phyloP scores from a whole-genome alignment of 2,888 invertebrate species.

The Monopis laevigella region DNA sequence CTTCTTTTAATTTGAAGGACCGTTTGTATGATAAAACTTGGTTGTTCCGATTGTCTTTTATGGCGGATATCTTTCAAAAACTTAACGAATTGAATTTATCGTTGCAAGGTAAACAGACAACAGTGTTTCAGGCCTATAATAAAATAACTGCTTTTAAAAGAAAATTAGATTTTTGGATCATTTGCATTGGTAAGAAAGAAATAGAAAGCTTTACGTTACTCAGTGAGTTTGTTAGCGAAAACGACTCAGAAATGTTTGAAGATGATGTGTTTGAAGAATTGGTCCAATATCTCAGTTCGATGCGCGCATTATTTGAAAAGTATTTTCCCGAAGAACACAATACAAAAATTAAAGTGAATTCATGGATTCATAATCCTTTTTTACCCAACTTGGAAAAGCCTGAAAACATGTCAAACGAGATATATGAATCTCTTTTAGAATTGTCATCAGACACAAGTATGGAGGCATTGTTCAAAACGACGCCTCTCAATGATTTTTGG shows the following conservation, averaged over 20 bases:
- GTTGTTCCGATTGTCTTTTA: conserved; percentile 21
- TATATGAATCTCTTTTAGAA: conserved; percentile 19
- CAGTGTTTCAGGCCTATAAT: conserved; percentile 23
- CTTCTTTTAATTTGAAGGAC: conserved; percentile 22
- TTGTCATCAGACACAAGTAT: conserved; percentile 26
- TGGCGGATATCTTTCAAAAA: conserved; percentile 22
- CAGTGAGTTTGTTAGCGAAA: conserved; percentile 25
- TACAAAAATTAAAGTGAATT: conserved; percentile 25
- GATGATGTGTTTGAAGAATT: conserved; percentile 24
- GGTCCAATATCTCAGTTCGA: conserved; percentile 17
- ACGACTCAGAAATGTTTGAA: conserved; percentile 21
- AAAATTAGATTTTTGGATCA: conserved; percentile 25
- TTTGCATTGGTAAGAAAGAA: conserved; percentile 22
- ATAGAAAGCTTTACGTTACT: conserved; percentile 25
- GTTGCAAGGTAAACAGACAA: conserved; percentile 25
- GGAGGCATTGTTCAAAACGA: conserved; percentile 26
- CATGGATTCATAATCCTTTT: conserved; percentile 25
- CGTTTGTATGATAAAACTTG: conserved; percentile 20
- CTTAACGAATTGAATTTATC: conserved; percentile 23
- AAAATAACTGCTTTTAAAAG: conserved; percentile 24
- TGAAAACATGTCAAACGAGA: conserved; percentile 24
- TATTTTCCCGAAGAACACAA: conserved; percentile 25
- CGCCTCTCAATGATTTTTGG: conserved; percentile 26
- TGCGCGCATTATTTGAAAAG: conserved; percentile 25
- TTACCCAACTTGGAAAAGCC: conserved; percentile 25